Percentiles rank a stretch among this genome's conserved stretches.
Evolutionary conservation across 2,797 vertebrate genomes (phyloP).

Genomic region (Rhyacichthys aspro): DNA sequence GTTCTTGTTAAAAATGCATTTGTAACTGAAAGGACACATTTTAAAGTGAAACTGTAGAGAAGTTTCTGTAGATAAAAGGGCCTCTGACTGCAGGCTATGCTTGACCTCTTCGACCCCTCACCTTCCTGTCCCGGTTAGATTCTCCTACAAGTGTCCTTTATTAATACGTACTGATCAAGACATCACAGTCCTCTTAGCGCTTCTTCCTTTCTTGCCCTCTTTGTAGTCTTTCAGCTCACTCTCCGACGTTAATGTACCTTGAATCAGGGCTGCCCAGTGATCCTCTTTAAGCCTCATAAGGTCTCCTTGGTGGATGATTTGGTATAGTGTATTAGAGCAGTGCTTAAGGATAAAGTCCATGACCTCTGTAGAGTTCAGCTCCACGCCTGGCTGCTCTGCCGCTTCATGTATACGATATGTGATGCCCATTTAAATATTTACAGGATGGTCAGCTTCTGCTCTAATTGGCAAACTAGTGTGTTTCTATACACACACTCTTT

Average conservation of each 20-base stretch:
- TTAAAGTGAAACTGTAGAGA: conserved; percentile 17
- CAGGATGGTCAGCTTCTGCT: conserved; percentile 71
- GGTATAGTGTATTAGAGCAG: conserved; percentile 17
- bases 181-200: conserved; percentile 12
- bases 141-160: conserved; percentile 19
- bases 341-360: conserved; percentile 35
- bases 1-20: conserved; percentile 31
- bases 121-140: not conserved
- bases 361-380: conserved; percentile 45
- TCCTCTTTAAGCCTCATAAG: conserved; percentile 13
- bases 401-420: conserved; percentile 51
- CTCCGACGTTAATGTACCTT: conserved; percentile 1
- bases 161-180: conserved; percentile 30
- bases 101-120: conserved; percentile 13
- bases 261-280: conserved; percentile 17
- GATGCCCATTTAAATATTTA: conserved; percentile 75
- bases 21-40: conserved; percentile 36
- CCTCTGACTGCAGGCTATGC: conserved; percentile 34
- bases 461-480: conserved; percentile 71
- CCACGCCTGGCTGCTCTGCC: conserved; percentile 28
- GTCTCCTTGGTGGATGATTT: conserved; percentile 19
- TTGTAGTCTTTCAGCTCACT: conserved; percentile 31
- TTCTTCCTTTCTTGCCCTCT: conserved; percentile 1
- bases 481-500: conserved; percentile 23
- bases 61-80: conserved; percentile 43